A percentile compares a stretch with the other conserved stretches of the same genome.
phyloP scores from a whole-genome alignment of 2,797 vertebrate genomes.

The Acrossocheilus wenchowensis region DNA sequence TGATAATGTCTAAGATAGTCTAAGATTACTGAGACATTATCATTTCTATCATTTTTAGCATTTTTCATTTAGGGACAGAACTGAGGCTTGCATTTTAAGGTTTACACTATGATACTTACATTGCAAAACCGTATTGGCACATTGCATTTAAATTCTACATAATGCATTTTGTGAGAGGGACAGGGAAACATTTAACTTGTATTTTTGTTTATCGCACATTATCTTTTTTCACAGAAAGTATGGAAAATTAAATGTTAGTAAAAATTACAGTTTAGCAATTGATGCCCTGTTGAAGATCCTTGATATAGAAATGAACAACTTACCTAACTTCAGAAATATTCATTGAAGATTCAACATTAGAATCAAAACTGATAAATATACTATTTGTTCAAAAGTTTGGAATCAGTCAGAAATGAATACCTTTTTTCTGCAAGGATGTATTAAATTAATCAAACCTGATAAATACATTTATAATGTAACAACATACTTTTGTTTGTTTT shows the following conservation, averaged over 20 bases:
- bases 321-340: background rate
- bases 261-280: background rate
- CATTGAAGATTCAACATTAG: background rate
- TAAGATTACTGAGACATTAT: slow-evolving; percentile 1
- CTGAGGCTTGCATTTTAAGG: background rate
- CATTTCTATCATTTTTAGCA: background rate
- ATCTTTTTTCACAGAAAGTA: background rate
- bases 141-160: background rate
- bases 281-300: background rate
- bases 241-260: background rate
- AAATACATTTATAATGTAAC: background rate
- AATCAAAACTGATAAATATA: background rate
- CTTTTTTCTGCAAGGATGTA: background rate
- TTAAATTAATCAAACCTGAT: background rate
- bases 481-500: too few relatives aligned
- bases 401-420: background rate
- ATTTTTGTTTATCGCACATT: background rate
- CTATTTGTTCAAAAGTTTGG: background rate
- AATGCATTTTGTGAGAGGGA: background rate
- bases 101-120: background rate
- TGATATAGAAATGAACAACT: background rate
- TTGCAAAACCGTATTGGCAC: background rate
- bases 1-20: slow-evolving; percentile 9
- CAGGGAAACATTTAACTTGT: background rate
- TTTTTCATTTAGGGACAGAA: background rate